Percentiles rank a stretch among this genome's conserved stretches.
These are phyloP conservation scores for Philonicus albiceps DNA, from an alignment of 2,888 invertebrate genomes.

Conservation along the genomic window DNA sequence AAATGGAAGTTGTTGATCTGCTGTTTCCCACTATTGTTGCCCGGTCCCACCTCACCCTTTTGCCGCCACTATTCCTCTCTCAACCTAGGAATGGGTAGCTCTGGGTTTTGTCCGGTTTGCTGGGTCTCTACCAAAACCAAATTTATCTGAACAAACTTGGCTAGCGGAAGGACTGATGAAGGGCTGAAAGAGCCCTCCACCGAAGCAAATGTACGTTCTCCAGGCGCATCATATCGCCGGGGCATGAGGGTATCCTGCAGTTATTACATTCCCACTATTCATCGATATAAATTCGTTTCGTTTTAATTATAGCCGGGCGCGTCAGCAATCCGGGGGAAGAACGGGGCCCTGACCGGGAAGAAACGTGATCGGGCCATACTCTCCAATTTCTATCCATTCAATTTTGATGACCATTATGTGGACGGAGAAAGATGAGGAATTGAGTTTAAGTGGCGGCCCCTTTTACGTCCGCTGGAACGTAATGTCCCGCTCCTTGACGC, in stretches of 20 bases:
- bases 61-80: too few species aligned
- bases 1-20: constrained; percentile 39
- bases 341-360: not conserved
- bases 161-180: not conserved
- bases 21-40: not conserved
- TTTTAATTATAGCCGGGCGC: constrained; percentile 25
- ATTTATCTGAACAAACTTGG: not conserved
- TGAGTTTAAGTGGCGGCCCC: constrained; percentile 39
- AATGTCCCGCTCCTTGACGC: not conserved
- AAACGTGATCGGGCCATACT: constrained; percentile 7
- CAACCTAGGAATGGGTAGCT: not conserved
- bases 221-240: not conserved
- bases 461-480: not conserved
- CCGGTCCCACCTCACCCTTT: not conserved
- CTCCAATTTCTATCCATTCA: constrained; percentile 37
- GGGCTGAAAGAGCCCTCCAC: not conserved
- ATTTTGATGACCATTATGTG: constrained; percentile 40
- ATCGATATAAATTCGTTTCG: constrained; percentile 39
- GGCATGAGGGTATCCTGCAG: not conserved
- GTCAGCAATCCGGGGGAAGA: not conserved
- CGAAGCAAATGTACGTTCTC: not conserved
- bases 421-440: constrained; percentile 37
- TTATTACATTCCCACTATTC: constrained; percentile 37
- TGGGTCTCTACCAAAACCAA: not conserved
- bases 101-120: not conserved